Percentiles rank a stretch among this genome's conserved stretches.
Evolutionary conservation across 1,140 invertebrate species (phyloP).

Genomic region (Pantala flavescens): DNA sequence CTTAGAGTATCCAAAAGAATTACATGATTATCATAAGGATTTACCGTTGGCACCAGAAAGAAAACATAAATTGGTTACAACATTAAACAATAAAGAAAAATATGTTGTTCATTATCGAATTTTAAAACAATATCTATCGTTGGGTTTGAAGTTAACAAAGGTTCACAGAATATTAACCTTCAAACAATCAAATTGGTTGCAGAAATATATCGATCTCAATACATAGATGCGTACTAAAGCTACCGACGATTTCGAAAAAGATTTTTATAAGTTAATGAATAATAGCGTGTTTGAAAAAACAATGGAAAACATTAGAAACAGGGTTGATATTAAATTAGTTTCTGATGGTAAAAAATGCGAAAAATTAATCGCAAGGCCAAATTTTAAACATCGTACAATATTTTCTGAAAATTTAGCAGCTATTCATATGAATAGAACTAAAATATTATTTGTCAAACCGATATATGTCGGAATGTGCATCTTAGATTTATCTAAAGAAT

Average conservation of each 20-base stretch:
- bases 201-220: conserved; percentile 28
- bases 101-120: conserved; percentile 30
- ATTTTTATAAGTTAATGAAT: neutral
- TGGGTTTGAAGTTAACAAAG: conserved; percentile 30
- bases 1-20: conserved; percentile 26
- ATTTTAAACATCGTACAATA: too few relatives aligned
- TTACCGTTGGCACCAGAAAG: conserved; percentile 24
- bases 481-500: too few relatives aligned
- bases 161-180: conserved; percentile 30
- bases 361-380: too few relatives aligned
- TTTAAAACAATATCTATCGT: conserved; percentile 23
- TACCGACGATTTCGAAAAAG: neutral
- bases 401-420: too few relatives aligned
- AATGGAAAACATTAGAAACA: neutral
- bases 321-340: neutral
- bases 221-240: neutral
- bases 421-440: too few relatives aligned
- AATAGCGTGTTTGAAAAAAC: neutral
- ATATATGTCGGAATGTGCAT: too few relatives aligned
- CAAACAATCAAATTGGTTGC: conserved; percentile 29
- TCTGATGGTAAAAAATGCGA: too few relatives aligned
- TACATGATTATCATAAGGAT: conserved; percentile 25
- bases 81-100: conserved; percentile 26
- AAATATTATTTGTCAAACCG: too few relatives aligned
- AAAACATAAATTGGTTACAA: conserved; percentile 27